phyloP scores from a whole-genome alignment of 2,888 invertebrate species.

The Limenitis arthemis region DNA sequence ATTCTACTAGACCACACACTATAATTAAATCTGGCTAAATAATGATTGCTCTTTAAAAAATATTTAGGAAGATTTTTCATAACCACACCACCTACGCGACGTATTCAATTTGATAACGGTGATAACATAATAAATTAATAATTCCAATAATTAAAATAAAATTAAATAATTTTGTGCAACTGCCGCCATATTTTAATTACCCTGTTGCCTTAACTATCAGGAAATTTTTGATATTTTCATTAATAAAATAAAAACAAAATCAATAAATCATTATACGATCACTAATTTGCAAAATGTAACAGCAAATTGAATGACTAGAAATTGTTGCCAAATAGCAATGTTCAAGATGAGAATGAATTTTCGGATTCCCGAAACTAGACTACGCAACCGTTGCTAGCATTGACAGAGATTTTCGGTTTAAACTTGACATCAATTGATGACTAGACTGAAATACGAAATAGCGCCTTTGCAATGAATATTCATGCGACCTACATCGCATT shows the following conservation, averaged over 20 bases:
- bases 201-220: slow-evolving; percentile 22
- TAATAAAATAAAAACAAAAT: slow-evolving; percentile 11
- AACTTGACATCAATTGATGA: neutral
- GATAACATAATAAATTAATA: neutral
- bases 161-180: slow-evolving; percentile 9
- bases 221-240: neutral
- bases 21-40: neutral
- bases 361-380: neutral
- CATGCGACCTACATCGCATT: slow-evolving; percentile 27
- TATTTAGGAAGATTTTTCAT: slow-evolving; percentile 3
- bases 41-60: neutral
- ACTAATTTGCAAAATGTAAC: slow-evolving; percentile 39
- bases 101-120: neutral
- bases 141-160: neutral
- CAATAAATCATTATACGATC: slow-evolving; percentile 22
- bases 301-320: slow-evolving; percentile 61
- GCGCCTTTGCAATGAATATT: slow-evolving; percentile 25
- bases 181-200: slow-evolving; percentile 14
- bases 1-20: neutral
- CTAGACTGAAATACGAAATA: too few species aligned
- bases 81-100: neutral
- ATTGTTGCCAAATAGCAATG: slow-evolving; percentile 27
- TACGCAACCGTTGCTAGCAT: too few species aligned
- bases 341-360: neutral
- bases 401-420: neutral